Conservation (phyloP, 2,797 vertebrate genomes). For the Cynopterus sphinx region DNA sequence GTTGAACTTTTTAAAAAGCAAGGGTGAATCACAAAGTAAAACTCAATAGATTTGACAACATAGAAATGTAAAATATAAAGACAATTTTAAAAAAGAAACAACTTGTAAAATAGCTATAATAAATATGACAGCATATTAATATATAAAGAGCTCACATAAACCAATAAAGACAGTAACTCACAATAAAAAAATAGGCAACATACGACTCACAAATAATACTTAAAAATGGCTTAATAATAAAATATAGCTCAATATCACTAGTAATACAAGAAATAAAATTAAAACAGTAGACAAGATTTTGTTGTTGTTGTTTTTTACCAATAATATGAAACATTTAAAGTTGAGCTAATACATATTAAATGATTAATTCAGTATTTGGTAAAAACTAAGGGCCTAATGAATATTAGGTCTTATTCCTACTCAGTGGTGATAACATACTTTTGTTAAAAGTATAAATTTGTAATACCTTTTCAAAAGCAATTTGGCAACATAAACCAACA, state of each 20-base stretch:
- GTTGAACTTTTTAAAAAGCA: constrained; percentile 23
- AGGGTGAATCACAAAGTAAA: constrained; percentile 31
- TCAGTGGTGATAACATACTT: background rate
- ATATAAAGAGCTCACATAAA: background rate
- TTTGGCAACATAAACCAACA: background rate
- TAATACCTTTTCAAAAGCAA: background rate
- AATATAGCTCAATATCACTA: constrained; percentile 1
- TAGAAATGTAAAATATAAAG: background rate
- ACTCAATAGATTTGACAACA: background rate
- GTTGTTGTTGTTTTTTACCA: background rate
- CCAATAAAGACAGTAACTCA: background rate
- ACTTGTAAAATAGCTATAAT: background rate
- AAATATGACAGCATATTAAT: background rate
- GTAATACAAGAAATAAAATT: background rate
- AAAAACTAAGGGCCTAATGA: background rate
- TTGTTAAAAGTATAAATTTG: background rate
- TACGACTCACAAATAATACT: constrained; percentile 22
- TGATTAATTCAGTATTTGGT: background rate
- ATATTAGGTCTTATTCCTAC: background rate
- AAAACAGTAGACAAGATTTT: background rate
- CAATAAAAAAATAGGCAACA: background rate
- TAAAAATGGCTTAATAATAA: background rate
- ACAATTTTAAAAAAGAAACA: background rate
- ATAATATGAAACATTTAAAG: background rate
- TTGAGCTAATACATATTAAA: background rate